Conservation (phyloP, 1,140 invertebrate species). For the Tetragonula clypearis region DNA sequence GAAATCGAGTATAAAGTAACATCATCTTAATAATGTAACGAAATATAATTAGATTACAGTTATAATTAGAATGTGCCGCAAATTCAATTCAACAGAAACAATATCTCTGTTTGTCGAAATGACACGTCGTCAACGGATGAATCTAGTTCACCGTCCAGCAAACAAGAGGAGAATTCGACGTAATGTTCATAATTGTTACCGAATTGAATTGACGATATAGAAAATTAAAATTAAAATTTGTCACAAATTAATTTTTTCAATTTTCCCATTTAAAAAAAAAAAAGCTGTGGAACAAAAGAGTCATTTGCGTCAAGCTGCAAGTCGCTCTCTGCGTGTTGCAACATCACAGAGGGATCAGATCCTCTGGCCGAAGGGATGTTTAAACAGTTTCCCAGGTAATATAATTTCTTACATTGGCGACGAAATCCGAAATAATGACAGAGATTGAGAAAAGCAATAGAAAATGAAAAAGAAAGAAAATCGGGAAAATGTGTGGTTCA, state of each 20-base stretch:
- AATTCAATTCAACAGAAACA: neutral
- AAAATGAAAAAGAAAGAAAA: neutral
- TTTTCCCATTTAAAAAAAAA: neutral
- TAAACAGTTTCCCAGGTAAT: slow-evolving; percentile 26
- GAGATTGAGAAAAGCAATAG: neutral
- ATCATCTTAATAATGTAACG: neutral
- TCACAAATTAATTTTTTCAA: neutral
- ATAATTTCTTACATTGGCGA: neutral
- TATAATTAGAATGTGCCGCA: neutral
- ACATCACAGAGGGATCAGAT: neutral
- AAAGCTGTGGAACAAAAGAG: neutral
- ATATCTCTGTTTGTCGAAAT: neutral
- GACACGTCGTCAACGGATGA: neutral
- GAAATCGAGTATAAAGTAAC: neutral
- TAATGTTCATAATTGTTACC: neutral
- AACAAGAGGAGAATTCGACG: neutral
- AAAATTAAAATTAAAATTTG: neutral
- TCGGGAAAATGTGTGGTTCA: neutral
- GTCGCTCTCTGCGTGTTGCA: neutral
- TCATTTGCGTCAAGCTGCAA: neutral
- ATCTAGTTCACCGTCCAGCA: neutral
- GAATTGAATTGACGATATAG: neutral
- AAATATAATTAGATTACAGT: too few species aligned
- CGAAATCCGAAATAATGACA: neutral
- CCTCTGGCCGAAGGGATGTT: slow-evolving; percentile 6